Evolutionary conservation across 2,797 vertebrate species (phyloP), one percentile per base, ranked within the genome.

Genomic region (Malurus splendens): DNA sequence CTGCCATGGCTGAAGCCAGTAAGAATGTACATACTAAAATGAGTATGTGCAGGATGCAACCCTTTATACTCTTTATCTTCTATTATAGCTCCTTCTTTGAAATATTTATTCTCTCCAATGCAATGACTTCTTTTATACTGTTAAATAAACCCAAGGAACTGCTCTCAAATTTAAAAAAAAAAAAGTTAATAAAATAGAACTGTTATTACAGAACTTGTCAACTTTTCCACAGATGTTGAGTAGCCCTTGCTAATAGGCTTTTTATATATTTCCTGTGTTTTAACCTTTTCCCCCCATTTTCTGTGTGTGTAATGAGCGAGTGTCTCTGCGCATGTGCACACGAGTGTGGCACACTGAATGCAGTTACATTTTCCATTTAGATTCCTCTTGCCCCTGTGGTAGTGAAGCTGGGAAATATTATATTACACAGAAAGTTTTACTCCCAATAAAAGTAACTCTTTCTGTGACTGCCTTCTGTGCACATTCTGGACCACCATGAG

Each of bases 401-500:
- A 87, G 70, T 55, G 60, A 92, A 74, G 41, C 84, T 93, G 90
- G 92, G 93, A 96, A 96, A 95, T 96, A 92, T 92, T 94, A 92
- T 75, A 81, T 96, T 96, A 95, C 88, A 93, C 44, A 90, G 90
- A 93, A 94, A 92, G 68, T 92, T 94, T 96, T 95, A 70, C 94
- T 96, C 90, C 89, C 87, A 90, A 93, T 92, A 93, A 94, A 96
- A 92, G 55, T 88, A 92, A 91, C 82, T 93, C 82, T 90, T 94
- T 87, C 90, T 94, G 74, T 95, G 93, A 89, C 86, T 78, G 70
- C 94, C 85, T 92, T 86, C 77, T 91, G 86, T 92, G 86, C 45
- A 74, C 10, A 2, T 42, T 92, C 72, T 89, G 91, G 94, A 94
- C 87, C 94, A 94, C 81, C 96, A 1, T 88, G 90, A 25, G 57